A percentile compares a stretch with the other conserved stretches of the same genome.
Evolutionary conservation across 37 sponge, comb jelly and placozoan genomes (phyloP).

Genomic region (Ianthella basta): DNA sequence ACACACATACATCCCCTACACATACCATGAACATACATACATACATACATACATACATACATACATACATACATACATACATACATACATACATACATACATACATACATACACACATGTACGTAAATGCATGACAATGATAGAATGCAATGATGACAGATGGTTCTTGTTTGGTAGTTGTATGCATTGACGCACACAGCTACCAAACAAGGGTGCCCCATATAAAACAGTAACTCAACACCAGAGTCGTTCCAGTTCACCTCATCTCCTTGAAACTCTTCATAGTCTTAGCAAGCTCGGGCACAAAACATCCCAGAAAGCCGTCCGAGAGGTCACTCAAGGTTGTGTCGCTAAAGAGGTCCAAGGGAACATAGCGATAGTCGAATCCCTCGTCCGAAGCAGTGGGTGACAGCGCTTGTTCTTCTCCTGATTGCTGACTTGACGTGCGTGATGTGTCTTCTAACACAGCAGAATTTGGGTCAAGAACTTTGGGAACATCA

Average conservation of each 20-base stretch:
- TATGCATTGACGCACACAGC: too few relatives aligned
- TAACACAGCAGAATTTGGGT: too few relatives aligned
- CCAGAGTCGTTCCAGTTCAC: not conserved
- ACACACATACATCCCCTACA: not conserved
- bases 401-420: not conserved
- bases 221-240: not conserved
- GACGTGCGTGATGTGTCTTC: too few relatives aligned
- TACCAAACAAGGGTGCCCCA: too few relatives aligned
- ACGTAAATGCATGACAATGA: too few relatives aligned
- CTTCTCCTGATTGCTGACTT: too few relatives aligned
- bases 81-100: slow-evolving; percentile 19
- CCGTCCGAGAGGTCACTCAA: not conserved
- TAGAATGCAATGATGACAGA: too few relatives aligned
- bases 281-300: not conserved
- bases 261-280: not conserved
- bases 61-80: slow-evolving; percentile 17
- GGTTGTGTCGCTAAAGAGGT: not conserved
- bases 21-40: too few relatives aligned
- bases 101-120: not conserved
- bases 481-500: too few relatives aligned
- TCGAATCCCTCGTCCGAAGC: not conserved
- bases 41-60: too few relatives aligned
- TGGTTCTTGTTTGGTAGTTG: too few relatives aligned
- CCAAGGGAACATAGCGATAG: not conserved
- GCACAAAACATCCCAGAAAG: not conserved